Conservation (phyloP, 2,797 vertebrate genomes). For the Crenichthys baileyi region DNA sequence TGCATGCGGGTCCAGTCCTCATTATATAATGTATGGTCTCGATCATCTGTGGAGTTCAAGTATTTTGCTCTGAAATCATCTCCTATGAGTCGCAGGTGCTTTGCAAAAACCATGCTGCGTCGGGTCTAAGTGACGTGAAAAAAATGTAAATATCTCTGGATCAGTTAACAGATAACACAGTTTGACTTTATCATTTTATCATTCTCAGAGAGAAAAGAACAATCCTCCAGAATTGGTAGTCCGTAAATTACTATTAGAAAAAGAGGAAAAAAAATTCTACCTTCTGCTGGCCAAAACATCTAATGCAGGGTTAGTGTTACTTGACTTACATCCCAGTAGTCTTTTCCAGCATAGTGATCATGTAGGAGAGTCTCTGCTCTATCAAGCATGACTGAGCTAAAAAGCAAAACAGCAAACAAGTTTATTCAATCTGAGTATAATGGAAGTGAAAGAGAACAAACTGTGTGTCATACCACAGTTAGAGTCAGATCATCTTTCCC, state of each 20-base stretch:
- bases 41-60: slow-evolving; percentile 88
- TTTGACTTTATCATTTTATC: neutral
- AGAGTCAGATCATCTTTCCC: slow-evolving; percentile 8
- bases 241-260: neutral
- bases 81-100: slow-evolving; percentile 89
- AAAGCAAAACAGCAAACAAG: neutral
- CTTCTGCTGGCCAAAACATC: neutral
- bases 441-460: neutral
- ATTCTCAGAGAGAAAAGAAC: slow-evolving; percentile 2
- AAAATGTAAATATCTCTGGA: neutral
- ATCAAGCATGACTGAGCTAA: slow-evolving; percentile 96
- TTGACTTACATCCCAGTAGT: slow-evolving; percentile 96
- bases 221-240: neutral
- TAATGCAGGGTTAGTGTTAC: neutral
- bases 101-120: slow-evolving; percentile 97
- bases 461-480: neutral
- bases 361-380: slow-evolving; percentile 97
- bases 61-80: slow-evolving; percentile 86
- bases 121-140: slow-evolving; percentile 83
- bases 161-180: neutral
- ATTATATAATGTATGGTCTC: slow-evolving; percentile 82
- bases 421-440: neutral
- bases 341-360: slow-evolving; percentile 95
- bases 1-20: slow-evolving; percentile 96
- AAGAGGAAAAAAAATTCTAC: neutral